phyloP scores from a whole-genome alignment of 2,888 invertebrate species.

The Drosophila parthenogenetica region DNA sequence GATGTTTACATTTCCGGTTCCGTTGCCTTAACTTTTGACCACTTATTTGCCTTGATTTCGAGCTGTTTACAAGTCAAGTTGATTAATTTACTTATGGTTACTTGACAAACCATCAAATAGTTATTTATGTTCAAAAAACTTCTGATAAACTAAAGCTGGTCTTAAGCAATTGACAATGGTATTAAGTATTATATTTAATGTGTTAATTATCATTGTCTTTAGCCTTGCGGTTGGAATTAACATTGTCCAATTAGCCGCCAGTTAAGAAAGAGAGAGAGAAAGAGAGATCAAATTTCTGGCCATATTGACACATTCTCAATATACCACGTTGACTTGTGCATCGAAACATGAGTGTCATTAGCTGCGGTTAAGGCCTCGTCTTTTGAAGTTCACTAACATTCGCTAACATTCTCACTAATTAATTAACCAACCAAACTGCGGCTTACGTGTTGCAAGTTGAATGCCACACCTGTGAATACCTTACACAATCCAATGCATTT shows the following conservation, averaged over 20 bases:
- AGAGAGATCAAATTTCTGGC: constrained; percentile 2
- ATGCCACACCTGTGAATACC: not conserved
- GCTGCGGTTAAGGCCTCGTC: not conserved
- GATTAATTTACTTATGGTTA: not conserved
- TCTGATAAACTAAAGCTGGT: not conserved
- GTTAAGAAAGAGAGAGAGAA: not conserved
- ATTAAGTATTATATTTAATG: not conserved
- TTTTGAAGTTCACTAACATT: constrained; percentile 1
- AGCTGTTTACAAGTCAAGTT: too few species aligned
- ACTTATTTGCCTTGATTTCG: constrained; percentile 8
- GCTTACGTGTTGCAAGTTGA: constrained; percentile 3
- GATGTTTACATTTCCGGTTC: constrained; percentile 32
- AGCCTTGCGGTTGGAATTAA: not conserved
- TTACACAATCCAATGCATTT: constrained; percentile 6
- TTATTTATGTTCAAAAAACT: constrained; percentile 29
- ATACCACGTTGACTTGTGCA: constrained; percentile 22
- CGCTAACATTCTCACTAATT: constrained; percentile 14
- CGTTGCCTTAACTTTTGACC: constrained; percentile 6
- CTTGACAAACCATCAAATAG: constrained; percentile 40
- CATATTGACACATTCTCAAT: constrained; percentile 1
- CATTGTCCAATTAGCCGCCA: constrained; percentile 8
- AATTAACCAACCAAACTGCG: constrained; percentile 28
- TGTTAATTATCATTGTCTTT: constrained; percentile 1
- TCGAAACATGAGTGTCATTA: constrained; percentile 8
- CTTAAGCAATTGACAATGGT: not conserved